Conservation (phyloP, 2,113 vertebrate species). For the Sinocyclocheilus maitianheensis region DNA sequence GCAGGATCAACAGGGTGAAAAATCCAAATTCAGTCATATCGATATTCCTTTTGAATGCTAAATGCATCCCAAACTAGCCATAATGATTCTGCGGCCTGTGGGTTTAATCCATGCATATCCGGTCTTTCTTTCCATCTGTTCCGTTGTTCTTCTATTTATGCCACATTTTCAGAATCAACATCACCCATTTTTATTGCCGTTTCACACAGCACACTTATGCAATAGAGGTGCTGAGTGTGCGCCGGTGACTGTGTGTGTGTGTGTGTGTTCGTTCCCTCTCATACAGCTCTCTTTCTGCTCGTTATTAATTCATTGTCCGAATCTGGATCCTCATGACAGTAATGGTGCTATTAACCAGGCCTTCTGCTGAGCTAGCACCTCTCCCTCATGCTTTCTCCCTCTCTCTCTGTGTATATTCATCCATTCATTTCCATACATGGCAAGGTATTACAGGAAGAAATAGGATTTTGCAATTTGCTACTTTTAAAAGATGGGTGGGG, state of each 20-base stretch:
- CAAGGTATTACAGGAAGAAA: conserved; percentile 35
- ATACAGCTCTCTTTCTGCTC: conserved; percentile 32
- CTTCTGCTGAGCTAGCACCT: conserved; percentile 37
- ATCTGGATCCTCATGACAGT: conserved; percentile 45
- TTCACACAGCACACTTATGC: conserved; percentile 4
- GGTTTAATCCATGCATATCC: neutral
- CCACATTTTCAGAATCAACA: conserved; percentile 7
- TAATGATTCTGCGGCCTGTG: neutral
- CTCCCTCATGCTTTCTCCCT: conserved; percentile 7
- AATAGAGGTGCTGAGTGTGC: conserved; percentile 26
- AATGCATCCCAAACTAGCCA: neutral
- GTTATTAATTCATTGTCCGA: conserved; percentile 42
- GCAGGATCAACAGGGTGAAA: neutral
- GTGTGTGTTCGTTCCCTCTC: neutral
- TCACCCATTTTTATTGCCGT: neutral
- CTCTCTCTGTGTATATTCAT: conserved; percentile 6
- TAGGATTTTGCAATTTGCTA: conserved; percentile 19
- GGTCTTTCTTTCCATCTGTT: neutral
- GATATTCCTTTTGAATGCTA: neutral
- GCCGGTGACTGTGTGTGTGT: conserved; percentile 6
- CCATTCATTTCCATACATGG: neutral
- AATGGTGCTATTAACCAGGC: conserved; percentile 38
- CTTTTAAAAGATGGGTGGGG: neutral
- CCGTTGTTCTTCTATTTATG: neutral
- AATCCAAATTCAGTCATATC: neutral